A percentile compares a stretch with the other conserved stretches of the same genome.
phyloP scores from a whole-genome alignment of 23 tunicate species.

The Trididemnum clinides region DNA sequence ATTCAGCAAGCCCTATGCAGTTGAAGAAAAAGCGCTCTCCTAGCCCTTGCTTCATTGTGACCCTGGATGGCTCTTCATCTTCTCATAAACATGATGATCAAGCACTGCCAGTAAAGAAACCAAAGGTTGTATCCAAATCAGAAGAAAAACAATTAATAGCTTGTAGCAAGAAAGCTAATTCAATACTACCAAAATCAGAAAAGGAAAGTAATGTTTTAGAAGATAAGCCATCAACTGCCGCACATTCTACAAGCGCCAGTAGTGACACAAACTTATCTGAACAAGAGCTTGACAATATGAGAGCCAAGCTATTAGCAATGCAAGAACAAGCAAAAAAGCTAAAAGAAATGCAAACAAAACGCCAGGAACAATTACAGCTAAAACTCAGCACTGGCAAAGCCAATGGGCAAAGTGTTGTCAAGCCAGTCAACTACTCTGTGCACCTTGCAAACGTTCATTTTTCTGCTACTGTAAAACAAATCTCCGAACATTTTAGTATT shows the following conservation, averaged over 20 bases:
- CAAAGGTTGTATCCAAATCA: neutral
- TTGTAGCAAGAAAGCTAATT: too few species aligned
- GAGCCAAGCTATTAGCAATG: conserved; percentile 59
- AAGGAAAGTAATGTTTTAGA: too few species aligned
- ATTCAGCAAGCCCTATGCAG: neutral
- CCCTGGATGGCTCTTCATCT: conserved; percentile 43
- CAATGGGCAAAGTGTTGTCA: neutral
- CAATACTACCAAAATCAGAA: too few species aligned
- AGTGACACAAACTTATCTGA: neutral
- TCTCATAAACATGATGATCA: too few species aligned
- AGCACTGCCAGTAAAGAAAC: conserved; percentile 8
- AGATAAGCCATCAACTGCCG: neutral
- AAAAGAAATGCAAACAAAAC: conserved; percentile 67
- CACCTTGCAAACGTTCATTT: conserved; percentile 83
- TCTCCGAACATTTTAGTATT: conserved; percentile 85
- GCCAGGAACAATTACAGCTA: conserved; percentile 20
- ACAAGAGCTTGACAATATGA: conserved; percentile 58
- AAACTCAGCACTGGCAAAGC: neutral
- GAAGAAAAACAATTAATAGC: too few species aligned
- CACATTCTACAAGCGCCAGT: neutral
- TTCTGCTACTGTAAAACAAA: conserved; percentile 87
- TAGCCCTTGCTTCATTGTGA: conserved; percentile 66
- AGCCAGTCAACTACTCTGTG: conserved; percentile 46
- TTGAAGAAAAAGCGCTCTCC: conserved; percentile 13
- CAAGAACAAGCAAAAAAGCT: conserved; percentile 71